Percentiles rank a stretch among this genome's conserved stretches.
phyloP scores from a whole-genome alignment of 2,797 vertebrate genomes.

The Acridotheres tristis region DNA sequence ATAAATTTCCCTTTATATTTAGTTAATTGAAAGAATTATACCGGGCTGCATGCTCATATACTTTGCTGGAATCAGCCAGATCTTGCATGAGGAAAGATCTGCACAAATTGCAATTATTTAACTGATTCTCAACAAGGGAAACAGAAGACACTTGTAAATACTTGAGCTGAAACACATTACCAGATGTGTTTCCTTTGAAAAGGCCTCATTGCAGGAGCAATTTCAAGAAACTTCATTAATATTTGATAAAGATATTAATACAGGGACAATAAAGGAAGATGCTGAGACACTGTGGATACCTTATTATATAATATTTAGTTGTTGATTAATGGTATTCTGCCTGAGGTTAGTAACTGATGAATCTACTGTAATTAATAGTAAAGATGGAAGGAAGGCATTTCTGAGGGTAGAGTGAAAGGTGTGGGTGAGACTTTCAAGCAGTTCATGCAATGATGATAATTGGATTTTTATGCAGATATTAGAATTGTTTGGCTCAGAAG shows the following conservation, averaged over 20 bases:
- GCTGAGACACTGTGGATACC: neutral
- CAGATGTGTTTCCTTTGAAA: neutral
- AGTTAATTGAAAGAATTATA: neutral
- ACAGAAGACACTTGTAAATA: neutral
- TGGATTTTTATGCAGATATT: neutral
- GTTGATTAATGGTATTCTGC: neutral
- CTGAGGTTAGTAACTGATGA: neutral
- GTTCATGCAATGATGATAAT: neutral
- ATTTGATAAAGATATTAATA: neutral
- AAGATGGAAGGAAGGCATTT: neutral
- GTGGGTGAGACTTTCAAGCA: neutral
- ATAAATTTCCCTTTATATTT: neutral
- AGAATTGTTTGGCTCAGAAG: neutral
- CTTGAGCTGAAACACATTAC: neutral
- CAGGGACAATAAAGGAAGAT: neutral
- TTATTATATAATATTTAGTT: neutral
- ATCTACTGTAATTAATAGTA: neutral
- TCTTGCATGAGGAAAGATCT: neutral
- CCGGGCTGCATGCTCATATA: neutral
- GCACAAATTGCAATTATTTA: neutral
- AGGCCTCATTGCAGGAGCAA: neutral
- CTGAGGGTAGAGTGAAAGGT: neutral
- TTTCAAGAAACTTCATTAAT: neutral
- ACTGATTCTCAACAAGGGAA: neutral
- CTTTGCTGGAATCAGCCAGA: neutral